Evolutionary conservation across 2,113 vertebrate genomes (phyloP).

Genomic region (Chlorodrepanis virens): DNA sequence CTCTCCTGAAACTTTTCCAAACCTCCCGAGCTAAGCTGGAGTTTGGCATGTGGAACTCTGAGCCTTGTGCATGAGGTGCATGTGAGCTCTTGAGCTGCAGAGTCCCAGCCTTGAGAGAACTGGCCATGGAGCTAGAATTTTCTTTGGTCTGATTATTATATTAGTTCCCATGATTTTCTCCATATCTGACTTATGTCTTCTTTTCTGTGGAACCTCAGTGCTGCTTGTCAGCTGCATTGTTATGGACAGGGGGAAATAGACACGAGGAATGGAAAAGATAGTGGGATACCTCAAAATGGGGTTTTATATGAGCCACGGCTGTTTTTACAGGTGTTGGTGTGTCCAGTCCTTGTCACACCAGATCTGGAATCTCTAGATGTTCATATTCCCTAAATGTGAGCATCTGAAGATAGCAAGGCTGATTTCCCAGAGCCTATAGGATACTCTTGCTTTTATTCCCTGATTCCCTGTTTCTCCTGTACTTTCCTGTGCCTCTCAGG

Average conservation of each 20-base stretch:
- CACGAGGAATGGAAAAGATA: background rate
- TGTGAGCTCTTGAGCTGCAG: constrained; percentile 14
- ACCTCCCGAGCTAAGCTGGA: background rate
- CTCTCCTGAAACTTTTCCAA: constrained; percentile 57
- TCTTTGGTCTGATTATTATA: background rate
- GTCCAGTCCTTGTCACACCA: background rate
- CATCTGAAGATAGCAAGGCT: background rate
- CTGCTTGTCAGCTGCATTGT: background rate
- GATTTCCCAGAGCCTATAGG: background rate
- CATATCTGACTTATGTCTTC: background rate
- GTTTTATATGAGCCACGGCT: background rate
- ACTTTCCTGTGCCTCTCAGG: background rate
- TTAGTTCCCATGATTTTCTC: background rate
- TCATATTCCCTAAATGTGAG: background rate
- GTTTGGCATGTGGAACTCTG: constrained; percentile 34
- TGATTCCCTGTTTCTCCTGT: background rate
- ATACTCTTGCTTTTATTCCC: background rate
- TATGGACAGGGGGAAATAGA: background rate
- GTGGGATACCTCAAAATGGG: background rate
- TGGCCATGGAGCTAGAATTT: background rate
- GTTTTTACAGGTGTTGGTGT: background rate
- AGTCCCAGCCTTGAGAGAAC: background rate
- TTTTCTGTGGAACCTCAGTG: background rate
- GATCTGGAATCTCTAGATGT: background rate
- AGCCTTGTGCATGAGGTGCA: constrained; percentile 52